Conservation (phyloP, 2,113 vertebrate genomes). For the Cyanoramphus novaezelandiae region DNA sequence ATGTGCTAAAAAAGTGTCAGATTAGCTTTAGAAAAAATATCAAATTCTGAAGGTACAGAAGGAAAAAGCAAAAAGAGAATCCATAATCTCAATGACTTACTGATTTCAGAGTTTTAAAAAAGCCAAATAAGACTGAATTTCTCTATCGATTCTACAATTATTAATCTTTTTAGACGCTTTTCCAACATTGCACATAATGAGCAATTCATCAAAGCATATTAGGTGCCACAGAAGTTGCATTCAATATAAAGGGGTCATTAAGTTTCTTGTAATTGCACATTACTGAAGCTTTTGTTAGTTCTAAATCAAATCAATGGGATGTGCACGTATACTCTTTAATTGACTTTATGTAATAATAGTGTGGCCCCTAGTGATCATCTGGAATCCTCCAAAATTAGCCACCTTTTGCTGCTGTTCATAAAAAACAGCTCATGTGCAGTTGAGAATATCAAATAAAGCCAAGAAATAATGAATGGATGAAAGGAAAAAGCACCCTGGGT, state of each 20-base stretch:
- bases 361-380: background rate
- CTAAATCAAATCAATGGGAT: slow-evolving; percentile 66
- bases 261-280: slow-evolving; percentile 65
- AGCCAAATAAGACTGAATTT: slow-evolving; percentile 39
- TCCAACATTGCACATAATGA: slow-evolving; percentile 54
- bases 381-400: background rate
- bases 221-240: slow-evolving; percentile 56
- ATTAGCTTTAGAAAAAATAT: background rate
- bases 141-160: slow-evolving; percentile 66
- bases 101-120: slow-evolving; percentile 5
- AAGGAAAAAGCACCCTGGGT: background rate
- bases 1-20: background rate
- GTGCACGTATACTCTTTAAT: slow-evolving; percentile 42
- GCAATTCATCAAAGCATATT: slow-evolving; percentile 71
- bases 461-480: background rate
- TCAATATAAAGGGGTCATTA: slow-evolving; percentile 62
- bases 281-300: slow-evolving; percentile 53
- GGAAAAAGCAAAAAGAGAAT: background rate
- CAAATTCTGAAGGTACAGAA: background rate
- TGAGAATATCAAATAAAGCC: background rate
- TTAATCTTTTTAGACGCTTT: slow-evolving; percentile 60
- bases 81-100: background rate
- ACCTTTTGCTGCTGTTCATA: background rate
- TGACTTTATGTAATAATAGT: slow-evolving; percentile 47
- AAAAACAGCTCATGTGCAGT: background rate